These are phyloP conservation scores for Habrosyne pyritoides DNA, from an alignment of 2,888 invertebrate species.

Conservation along the genomic window DNA sequence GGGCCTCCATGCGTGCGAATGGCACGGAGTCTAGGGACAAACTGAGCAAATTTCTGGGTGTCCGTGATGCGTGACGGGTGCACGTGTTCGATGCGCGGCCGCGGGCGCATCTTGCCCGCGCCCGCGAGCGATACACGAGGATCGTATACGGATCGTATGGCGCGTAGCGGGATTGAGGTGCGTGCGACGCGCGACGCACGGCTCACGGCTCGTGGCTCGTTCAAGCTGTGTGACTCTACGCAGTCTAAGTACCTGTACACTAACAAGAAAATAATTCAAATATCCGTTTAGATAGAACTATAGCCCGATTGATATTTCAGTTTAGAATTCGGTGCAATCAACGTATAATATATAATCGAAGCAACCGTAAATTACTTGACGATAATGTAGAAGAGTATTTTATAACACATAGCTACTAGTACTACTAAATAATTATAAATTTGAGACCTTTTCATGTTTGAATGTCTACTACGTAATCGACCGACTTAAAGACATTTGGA, in stretches of 20 bases:
- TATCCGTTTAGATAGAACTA: neutral
- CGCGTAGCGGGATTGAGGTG: neutral
- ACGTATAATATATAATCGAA: no score
- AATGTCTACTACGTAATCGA: no score
- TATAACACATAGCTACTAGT: no score
- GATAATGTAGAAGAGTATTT: no score
- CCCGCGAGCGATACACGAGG: neutral
- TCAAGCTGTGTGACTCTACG: neutral
- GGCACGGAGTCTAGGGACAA: constrained; percentile 66
- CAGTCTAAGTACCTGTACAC: neutral
- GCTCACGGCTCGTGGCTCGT: neutral
- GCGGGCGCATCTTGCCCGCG: constrained; percentile 57
- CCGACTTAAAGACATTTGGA: no score
- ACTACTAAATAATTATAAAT: no score
- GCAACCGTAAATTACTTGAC: no score
- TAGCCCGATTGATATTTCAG: neutral
- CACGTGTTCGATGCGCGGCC: constrained; percentile 72
- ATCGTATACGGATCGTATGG: neutral
- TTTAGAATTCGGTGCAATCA: no score
- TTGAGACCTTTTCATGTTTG: no score
- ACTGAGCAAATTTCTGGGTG: constrained; percentile 78
- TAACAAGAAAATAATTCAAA: neutral
- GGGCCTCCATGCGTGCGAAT: constrained; percentile 66
- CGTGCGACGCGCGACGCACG: neutral
- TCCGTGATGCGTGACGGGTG: constrained; percentile 75